Conservation (phyloP, 23 tunicate genomes). For the Trididemnum nubilum region DNA sequence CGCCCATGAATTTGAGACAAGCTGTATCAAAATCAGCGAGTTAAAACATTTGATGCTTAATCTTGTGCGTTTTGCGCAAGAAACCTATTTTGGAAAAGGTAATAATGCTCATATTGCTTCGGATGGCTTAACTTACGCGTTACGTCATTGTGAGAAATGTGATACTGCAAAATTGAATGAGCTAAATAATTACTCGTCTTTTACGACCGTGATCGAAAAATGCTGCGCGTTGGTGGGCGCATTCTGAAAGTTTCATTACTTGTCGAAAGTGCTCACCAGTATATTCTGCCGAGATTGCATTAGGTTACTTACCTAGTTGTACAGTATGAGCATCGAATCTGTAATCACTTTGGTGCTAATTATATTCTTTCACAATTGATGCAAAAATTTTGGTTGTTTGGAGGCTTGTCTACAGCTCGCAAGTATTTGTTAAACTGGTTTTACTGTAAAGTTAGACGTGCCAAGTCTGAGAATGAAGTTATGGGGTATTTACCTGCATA, state of each 20-base stretch:
- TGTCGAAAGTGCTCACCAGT: slow-evolving; percentile 10
- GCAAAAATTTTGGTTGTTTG: slow-evolving; percentile 27
- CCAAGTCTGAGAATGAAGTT: background rate
- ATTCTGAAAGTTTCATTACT: slow-evolving; percentile 2
- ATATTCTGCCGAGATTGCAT: slow-evolving; percentile 2
- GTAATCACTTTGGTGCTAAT: slow-evolving; percentile 20
- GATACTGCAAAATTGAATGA: background rate
- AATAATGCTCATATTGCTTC: background rate
- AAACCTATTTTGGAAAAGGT: background rate
- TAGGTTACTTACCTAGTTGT: background rate
- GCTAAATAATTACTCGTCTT: slow-evolving; percentile 8
- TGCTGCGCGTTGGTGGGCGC: slow-evolving; percentile 28
- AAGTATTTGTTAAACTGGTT: background rate
- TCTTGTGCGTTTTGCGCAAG: slow-evolving; percentile 11
- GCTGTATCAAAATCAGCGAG: background rate
- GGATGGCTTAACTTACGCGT: background rate
- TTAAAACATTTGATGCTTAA: background rate
- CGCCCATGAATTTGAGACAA: background rate
- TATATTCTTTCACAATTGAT: slow-evolving; percentile 11
- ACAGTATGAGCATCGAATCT: background rate
- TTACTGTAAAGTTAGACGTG: slow-evolving; percentile 25
- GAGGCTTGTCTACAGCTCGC: background rate
- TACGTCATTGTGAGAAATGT: background rate
- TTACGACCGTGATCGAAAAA: background rate
- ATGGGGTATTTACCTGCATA: slow-evolving; percentile 24